Evolutionary conservation across 2,888 invertebrate species (phyloP), one percentile per base, ranked within the genome.

Genomic region (Acrobasis repandana): DNA sequence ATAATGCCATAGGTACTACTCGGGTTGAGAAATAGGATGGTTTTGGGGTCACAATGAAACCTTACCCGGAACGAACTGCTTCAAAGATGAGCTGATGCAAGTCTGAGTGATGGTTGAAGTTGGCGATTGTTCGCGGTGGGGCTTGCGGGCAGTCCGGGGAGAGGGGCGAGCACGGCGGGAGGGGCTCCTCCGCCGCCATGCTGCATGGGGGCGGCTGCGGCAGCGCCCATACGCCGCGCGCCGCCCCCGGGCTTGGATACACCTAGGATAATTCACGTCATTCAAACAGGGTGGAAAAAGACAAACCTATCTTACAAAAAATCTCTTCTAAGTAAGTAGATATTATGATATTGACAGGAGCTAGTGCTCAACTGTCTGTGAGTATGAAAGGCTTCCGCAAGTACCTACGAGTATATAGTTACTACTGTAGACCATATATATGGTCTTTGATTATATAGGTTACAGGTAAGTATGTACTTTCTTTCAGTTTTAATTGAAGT

Each of bases 201-300:
- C 95, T 95, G 91, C 96, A 96, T 70, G 95, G 95, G 84, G 95
- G 95, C 90, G 95, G 95, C 92, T 94, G 93, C 92, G 95, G 95
- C 93, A 96, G 93, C 87, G 96, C 96, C 97, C 97, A 97, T 84
- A 97, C 96, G 89, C 96, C 97, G 86, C 96, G 96, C 91, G 97
- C 97, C 89, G 96, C 96, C 94, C 97, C 97, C 92, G 96, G 96
- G 89, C 96, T 96, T 67, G 97, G 96, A 85, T 95, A 95, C 90
- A 96, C 95, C 92, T 95, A 68, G 11, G n/a, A 14, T 5, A 9
- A 60, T 28, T 28, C 6, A 5, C 28, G 28, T 28, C 28, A 28
- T 28, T 28, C 6, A 28, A 28, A n/a, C n/a, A n/a, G n/a, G n/a
- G n/a, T n/a, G n/a, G 9, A 34, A 34, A 4, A 34, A 9, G 34